A percentile compares a stretch with the other conserved stretches of the same genome.
Conservation (phyloP, 1,140 invertebrate genomes). For the Orussus abietinus region DNA sequence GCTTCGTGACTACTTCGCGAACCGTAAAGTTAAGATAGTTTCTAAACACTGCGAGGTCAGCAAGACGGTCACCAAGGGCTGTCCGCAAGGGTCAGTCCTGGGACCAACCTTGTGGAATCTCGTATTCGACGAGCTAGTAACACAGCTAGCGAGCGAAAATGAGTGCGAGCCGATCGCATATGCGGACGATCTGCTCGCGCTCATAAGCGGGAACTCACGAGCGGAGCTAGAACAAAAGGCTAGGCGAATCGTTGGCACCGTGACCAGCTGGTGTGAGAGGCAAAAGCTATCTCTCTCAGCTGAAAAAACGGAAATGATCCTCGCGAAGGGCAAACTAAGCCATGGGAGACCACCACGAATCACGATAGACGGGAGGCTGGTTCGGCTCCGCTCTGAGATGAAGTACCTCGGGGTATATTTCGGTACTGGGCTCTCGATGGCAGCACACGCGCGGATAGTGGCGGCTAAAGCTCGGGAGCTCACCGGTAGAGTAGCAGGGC, state of each 20-base stretch:
- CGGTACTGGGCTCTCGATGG: conserved; percentile 10
- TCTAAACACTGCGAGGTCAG: not conserved
- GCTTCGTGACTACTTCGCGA: not conserved
- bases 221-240: conserved; percentile 5
- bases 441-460: not conserved
- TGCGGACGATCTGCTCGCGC: conserved; percentile 22
- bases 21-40: not conserved
- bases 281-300: not conserved
- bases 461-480: not conserved
- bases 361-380: conserved; percentile 1
- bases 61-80: conserved; percentile 14
- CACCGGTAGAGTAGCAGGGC: not conserved
- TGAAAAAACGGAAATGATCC: conserved; percentile 1
- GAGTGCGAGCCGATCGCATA: conserved; percentile 18
- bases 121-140: conserved; percentile 21
- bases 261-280: not conserved
- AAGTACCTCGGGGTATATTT: conserved; percentile 15
- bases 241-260: not conserved
- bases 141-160: not conserved
- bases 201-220: conserved; percentile 13
- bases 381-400: not conserved
- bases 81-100: no score
- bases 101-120: conserved; percentile 26
- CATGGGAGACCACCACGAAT: conserved; percentile 4
- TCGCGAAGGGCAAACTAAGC: not conserved